Conservation (phyloP, 2,797 vertebrate genomes). For the Brotogeris chrysoptera region DNA sequence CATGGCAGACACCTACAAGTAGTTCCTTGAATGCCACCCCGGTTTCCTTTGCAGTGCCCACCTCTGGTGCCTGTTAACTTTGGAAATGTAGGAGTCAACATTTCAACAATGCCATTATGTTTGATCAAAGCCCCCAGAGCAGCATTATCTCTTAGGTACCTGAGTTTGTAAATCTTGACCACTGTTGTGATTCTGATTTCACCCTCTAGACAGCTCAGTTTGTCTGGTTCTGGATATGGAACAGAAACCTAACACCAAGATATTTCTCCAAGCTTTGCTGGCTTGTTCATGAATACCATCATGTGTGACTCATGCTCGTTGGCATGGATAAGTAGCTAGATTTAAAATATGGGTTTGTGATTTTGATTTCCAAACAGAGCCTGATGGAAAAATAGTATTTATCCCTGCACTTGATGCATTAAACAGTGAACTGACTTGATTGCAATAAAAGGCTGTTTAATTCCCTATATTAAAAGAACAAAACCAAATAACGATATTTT, state of each 20-base stretch:
- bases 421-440: background rate
- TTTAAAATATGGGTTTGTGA: constrained; percentile 32
- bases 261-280: constrained; percentile 37
- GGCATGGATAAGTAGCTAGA: constrained; percentile 12
- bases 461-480: background rate
- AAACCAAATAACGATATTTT: background rate
- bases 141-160: background rate
- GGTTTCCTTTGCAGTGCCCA: background rate
- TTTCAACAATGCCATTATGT: background rate
- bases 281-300: constrained; percentile 34
- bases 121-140: background rate
- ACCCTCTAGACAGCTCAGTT: background rate
- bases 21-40: background rate
- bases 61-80: background rate
- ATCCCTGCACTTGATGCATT: background rate
- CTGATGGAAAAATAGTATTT: constrained; percentile 32
- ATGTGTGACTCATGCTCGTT: constrained; percentile 50
- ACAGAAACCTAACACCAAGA: constrained; percentile 42
- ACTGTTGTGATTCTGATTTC: constrained; percentile 34
- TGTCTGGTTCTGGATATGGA: constrained; percentile 42
- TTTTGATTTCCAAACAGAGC: constrained; percentile 28
- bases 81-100: background rate
- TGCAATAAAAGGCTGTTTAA: background rate
- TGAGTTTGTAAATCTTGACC: background rate
- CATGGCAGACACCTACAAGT: background rate